Evolutionary conservation across 2,888 invertebrate species (phyloP), one percentile per base, ranked within the genome.

Genomic region (Noctuana brunneofusca): DNA sequence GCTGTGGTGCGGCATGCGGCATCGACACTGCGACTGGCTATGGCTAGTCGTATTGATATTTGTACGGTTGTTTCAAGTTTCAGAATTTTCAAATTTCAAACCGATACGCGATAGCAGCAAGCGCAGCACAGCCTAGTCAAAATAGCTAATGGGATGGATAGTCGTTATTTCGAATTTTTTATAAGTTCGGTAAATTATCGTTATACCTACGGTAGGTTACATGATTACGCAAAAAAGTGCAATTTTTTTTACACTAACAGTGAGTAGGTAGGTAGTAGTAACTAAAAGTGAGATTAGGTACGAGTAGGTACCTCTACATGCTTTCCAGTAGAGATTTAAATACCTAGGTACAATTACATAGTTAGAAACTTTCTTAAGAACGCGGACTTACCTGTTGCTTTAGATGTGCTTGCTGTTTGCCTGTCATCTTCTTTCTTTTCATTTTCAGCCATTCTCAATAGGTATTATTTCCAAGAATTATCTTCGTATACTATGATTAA

Each of bases 401-500:
- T 52, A 14, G 63, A 60, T 41, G 59, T 56, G 27, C 59, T 50
- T 46, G 59, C 55, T 30, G 43, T 49, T 50, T 41, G 50, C 24
- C 43, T 43, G 41, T 58, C 52, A 5, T 62, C 60, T 38, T 55
- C 41, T n/a, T n/a, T 54, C 35, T 60, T 48, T 14, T 54, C 54
- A 62, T 62, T 35, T 35, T 35, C 18, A 9, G 12, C 9, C 49
- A 16, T 30, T 30, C 2, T 30, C 8, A 24, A 11, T n/a, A n/a
- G n/a, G n/a, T 52, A 35, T 54, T 49, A 62, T 48, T 49, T 55
- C 54, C 60, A 62, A 6, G 48, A 62, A 20, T 55, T 38, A 24
- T 55, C 54, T 62, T 60, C 54, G 3, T 35, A 20, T 38, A 27
- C 38, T 38, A 9, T 24, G 1, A 48, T 22, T 3, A 35, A 46